Evolutionary conservation across 2,797 vertebrate species (phyloP).

Genomic region (Ataeniobius toweri): DNA sequence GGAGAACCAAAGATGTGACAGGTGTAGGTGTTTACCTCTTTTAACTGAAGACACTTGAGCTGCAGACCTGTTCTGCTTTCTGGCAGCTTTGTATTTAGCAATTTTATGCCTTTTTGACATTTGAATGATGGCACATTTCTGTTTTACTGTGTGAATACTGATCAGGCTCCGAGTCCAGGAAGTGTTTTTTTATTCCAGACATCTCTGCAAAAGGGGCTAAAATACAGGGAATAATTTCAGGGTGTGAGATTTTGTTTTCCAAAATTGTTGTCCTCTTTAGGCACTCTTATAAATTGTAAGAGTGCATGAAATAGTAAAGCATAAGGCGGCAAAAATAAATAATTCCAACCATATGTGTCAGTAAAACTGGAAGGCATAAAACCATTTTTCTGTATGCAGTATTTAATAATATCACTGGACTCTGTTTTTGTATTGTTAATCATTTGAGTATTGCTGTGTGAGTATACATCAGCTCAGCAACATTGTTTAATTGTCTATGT

Average conservation of each 20-base stretch:
- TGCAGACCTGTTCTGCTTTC: conserved; percentile 35
- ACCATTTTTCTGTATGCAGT: too few species aligned
- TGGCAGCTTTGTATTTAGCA: conserved; percentile 37
- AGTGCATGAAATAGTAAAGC: background rate
- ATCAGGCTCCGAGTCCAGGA: conserved; percentile 7
- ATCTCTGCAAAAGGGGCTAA: background rate
- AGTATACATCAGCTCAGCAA: background rate
- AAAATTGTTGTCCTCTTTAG: background rate
- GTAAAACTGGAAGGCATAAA: background rate
- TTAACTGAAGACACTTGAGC: conserved; percentile 23
- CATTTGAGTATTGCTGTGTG: too few species aligned
- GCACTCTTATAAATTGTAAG: background rate
- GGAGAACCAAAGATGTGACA: conserved; percentile 12
- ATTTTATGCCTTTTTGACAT: conserved; percentile 41
- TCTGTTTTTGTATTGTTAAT: background rate
- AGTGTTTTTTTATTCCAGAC: background rate
- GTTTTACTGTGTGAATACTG: conserved; percentile 15
- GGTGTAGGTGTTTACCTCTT: conserved; percentile 8
- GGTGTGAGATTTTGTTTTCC: background rate
- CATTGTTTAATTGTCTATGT: background rate
- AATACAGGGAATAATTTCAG: background rate
- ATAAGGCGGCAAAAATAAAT: background rate
- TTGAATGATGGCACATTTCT: conserved; percentile 25
- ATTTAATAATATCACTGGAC: background rate
- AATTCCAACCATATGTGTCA: background rate